Base-by-base conservation (phyloP, 1,140 invertebrate species). In the Drosophila setifemur region DNA sequence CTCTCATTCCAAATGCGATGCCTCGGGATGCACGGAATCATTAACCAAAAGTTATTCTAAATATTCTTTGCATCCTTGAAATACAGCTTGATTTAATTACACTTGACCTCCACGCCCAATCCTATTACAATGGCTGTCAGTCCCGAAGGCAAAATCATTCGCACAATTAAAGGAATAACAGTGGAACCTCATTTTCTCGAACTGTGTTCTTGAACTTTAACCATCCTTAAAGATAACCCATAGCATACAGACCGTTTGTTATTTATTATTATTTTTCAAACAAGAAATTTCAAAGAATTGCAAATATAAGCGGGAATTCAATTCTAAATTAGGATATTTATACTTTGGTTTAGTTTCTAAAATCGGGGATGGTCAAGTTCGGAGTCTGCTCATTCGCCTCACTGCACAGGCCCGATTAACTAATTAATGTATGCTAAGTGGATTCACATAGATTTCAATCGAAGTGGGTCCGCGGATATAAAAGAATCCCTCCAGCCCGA, bases 371-470 rank as follows among this genome's bases (percentile, higher is more conserved):
- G 19, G 47, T 25, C 28, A 31, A 48, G 44, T 21, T n/a, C 11
- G 9, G 16, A 12, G 26, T 18, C 28, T 31, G 16, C 25, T 48
- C n/a, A 21, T 21, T 42, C 35, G 49, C 49, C 9, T 16, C 49
- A 49, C 28, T 49, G 52, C 16, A 21, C 52, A 55, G 12, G 19
- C n/a, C n/a, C 7, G 47, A 23, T 16, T 48, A 28, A 33, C 44
- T 57, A 73, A 60, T 74, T 53, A 71, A 60, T 76, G 28, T 71
- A 67, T 44, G 35, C 48, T 50, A 66, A 60, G 55, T n/a, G 6
- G 26, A 77, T 71, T 77, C 35, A 39, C 60, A 74, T 74, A 72
- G 35, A 71, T 76, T 66, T 60, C 2, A 54, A 76, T 71, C 16
- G 19, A 33, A 66, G 12, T 29, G 28, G 19, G 28, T 4, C 19